Conservation (phyloP, 2,888 invertebrate genomes). For the Eupithecia pulchellata region DNA sequence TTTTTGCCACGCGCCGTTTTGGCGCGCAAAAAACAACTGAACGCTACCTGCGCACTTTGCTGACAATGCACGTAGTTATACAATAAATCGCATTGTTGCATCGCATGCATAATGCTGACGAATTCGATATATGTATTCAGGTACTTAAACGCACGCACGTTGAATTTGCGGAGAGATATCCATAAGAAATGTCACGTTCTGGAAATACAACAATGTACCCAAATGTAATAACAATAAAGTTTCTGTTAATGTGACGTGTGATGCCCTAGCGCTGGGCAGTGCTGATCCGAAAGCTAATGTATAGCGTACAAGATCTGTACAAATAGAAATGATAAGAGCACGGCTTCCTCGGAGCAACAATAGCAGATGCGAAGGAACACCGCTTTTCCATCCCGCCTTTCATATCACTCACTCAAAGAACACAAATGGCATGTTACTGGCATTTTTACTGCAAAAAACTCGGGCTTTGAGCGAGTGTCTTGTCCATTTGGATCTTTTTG, state of each 20-base stretch:
- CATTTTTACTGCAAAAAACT: constrained; percentile 3
- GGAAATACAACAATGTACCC: constrained; percentile 50
- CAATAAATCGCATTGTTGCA: constrained; percentile 80
- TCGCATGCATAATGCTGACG: constrained; percentile 72
- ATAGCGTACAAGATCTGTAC: constrained; percentile 34
- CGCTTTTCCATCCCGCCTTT: constrained; percentile 9
- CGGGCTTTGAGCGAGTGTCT: constrained; percentile 1
- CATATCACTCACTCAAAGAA: constrained; percentile 10
- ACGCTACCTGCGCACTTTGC: constrained; percentile 56
- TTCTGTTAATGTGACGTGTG: constrained; percentile 35
- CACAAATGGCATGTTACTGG: background rate
- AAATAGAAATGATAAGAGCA: constrained; percentile 26
- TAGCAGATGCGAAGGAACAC: constrained; percentile 7
- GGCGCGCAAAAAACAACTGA: constrained; percentile 58
- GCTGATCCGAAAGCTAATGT: constrained; percentile 40
- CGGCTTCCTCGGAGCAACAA: constrained; percentile 19
- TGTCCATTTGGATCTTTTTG: too few species aligned
- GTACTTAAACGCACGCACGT: constrained; percentile 70
- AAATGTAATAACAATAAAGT: constrained; percentile 44
- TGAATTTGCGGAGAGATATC: constrained; percentile 65
- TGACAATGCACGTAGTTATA: constrained; percentile 77
- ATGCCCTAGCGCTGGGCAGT: constrained; percentile 31
- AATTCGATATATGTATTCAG: constrained; percentile 77
- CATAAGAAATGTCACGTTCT: constrained; percentile 46
- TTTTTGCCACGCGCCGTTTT: constrained; percentile 66